phyloP scores from a whole-genome alignment of 1,140 invertebrate genomes.

The Pseudachorutes palmiensis region DNA sequence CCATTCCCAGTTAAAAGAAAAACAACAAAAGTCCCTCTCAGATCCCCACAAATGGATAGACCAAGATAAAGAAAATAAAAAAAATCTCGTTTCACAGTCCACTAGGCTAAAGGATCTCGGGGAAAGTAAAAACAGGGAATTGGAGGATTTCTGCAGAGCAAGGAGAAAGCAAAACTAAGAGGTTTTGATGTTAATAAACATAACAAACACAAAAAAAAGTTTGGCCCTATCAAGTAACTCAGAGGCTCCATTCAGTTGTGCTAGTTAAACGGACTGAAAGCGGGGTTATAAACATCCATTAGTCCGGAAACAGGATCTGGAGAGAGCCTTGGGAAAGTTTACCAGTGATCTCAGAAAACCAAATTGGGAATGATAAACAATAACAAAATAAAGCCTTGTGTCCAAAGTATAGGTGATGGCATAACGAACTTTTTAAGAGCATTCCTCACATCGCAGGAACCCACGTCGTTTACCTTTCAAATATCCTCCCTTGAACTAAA shows the following conservation, averaged over 20 bases:
- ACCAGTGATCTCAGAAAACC: background rate
- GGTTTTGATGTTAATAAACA: constrained; percentile 1
- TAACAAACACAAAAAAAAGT: background rate
- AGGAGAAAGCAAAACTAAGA: background rate
- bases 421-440: background rate
- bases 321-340: background rate
- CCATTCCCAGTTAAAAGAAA: constrained; percentile 5
- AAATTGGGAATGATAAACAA: background rate
- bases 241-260: background rate
- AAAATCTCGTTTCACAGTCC: constrained; percentile 9
- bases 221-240: constrained; percentile 5
- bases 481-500: background rate
- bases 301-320: background rate
- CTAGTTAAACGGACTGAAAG: background rate
- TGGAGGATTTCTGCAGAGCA: background rate
- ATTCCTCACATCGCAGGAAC: background rate
- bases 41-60: background rate
- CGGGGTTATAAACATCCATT: background rate
- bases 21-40: background rate
- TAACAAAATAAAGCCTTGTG: background rate
- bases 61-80: background rate
- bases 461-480: background rate
- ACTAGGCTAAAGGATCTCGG: constrained; percentile 1
- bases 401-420: background rate
- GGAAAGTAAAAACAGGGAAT: background rate